phyloP scores from a whole-genome alignment of 2,888 invertebrate species.

The Eurytoma californica region DNA sequence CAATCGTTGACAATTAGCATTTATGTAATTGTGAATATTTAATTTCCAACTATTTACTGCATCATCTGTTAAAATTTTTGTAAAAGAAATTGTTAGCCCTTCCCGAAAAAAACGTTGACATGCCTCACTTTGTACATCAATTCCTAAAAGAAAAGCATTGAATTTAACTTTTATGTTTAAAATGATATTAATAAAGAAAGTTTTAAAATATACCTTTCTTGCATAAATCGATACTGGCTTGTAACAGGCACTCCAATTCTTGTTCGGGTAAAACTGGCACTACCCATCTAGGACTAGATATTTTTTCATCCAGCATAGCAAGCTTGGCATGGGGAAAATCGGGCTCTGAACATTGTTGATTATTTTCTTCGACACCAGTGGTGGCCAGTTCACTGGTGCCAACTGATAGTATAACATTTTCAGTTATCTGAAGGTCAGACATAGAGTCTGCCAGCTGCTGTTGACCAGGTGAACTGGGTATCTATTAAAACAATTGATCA shows the following conservation, averaged over 20 bases:
- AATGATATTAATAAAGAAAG: neutral
- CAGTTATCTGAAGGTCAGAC: slow-evolving; percentile 71
- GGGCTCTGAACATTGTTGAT: slow-evolving; percentile 77
- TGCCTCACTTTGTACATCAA: slow-evolving; percentile 90
- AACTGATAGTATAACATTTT: slow-evolving; percentile 70
- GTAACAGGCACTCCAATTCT: slow-evolving; percentile 93
- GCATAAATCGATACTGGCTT: slow-evolving; percentile 92
- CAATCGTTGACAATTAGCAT: slow-evolving; percentile 93
- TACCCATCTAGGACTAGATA: slow-evolving; percentile 96
- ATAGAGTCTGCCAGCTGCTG: slow-evolving; percentile 72
- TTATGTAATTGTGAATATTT: slow-evolving; percentile 96
- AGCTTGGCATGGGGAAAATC: slow-evolving; percentile 92
- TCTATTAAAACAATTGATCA: slow-evolving; percentile 58
- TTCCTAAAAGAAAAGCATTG: slow-evolving; percentile 77
- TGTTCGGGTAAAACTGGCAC: slow-evolving; percentile 98
- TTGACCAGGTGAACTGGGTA: slow-evolving; percentile 72
- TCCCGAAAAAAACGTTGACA: slow-evolving; percentile 97
- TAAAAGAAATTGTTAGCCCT: slow-evolving; percentile 94
- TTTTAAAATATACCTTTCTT: slow-evolving; percentile 80
- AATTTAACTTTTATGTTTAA: slow-evolving; percentile 8
- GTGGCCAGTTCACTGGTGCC: slow-evolving; percentile 65
- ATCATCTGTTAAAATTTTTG: slow-evolving; percentile 97
- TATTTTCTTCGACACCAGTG: slow-evolving; percentile 67
- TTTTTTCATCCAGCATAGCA: slow-evolving; percentile 94
- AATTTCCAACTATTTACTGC: slow-evolving; percentile 98